phyloP scores from a whole-genome alignment of 2,113 vertebrate genomes.

The Tylochromis polylepis region DNA sequence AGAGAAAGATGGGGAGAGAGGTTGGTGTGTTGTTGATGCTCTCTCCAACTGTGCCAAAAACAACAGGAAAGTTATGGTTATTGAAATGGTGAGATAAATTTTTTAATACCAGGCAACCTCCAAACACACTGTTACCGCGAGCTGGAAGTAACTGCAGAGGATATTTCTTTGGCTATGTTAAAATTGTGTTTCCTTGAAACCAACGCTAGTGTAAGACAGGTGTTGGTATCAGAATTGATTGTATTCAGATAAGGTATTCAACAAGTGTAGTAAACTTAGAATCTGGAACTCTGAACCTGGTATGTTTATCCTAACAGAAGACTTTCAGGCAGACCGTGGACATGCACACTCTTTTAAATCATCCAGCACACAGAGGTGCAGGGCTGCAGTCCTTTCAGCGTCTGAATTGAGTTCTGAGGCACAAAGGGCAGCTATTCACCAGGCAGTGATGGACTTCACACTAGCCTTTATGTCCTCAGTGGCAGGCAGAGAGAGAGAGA shows the following conservation, averaged over 20 bases:
- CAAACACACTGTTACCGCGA: not conserved
- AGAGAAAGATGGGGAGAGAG: slow-evolving; percentile 13
- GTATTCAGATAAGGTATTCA: not conserved
- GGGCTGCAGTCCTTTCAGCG: slow-evolving; percentile 60
- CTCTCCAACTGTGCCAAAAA: slow-evolving; percentile 8
- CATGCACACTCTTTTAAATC: slow-evolving; percentile 52
- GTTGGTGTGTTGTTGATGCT: slow-evolving; percentile 33
- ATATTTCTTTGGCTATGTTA: not conserved
- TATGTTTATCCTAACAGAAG: slow-evolving; percentile 1
- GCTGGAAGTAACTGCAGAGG: not conserved
- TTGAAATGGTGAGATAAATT: not conserved
- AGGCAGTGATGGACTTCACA: slow-evolving; percentile 68
- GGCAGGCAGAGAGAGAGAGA: slow-evolving; percentile 29
- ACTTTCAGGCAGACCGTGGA: slow-evolving; percentile 19
- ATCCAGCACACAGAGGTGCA: slow-evolving; percentile 60
- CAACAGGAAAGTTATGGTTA: slow-evolving; percentile 11
- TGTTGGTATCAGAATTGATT: not conserved
- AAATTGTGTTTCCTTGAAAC: slow-evolving; percentile 47
- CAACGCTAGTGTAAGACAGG: not conserved
- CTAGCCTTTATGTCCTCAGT: slow-evolving; percentile 60
- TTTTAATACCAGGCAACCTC: not conserved
- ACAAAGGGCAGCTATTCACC: slow-evolving; percentile 67
- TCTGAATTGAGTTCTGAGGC: slow-evolving; percentile 69
- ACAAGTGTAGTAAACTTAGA: not conserved
- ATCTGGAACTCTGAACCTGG: not conserved